Percentiles rank a stretch among this genome's conserved stretches.
Evolutionary conservation across 2,113 vertebrate species (phyloP).

Genomic region (Naja naja): DNA sequence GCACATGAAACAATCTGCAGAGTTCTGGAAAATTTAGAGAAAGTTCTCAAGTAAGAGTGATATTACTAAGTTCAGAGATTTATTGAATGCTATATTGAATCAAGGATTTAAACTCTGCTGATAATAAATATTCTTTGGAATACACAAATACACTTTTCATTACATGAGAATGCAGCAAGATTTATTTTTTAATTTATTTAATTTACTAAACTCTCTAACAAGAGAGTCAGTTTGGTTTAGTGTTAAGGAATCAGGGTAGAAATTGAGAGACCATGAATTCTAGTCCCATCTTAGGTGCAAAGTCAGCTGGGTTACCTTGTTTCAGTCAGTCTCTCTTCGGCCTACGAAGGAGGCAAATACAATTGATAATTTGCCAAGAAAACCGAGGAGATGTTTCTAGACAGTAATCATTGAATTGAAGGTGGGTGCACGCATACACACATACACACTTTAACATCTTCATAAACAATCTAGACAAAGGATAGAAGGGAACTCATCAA

Average conservation of each 20-base stretch:
- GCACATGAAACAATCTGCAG: background rate
- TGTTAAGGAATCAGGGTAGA: background rate
- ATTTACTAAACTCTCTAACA: background rate
- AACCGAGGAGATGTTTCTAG: background rate
- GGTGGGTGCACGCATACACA: background rate
- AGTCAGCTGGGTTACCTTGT: background rate
- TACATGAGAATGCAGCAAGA: background rate
- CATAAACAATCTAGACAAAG: background rate
- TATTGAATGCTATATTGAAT: background rate
- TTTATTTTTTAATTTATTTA: background rate
- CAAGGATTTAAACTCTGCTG: background rate
- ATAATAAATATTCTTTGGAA: background rate
- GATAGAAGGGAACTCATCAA: background rate
- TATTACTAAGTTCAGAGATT: background rate
- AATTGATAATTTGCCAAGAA: background rate
- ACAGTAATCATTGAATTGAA: background rate
- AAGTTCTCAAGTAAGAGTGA: conserved; percentile 21
- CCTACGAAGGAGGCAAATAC: background rate
- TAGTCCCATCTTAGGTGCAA: background rate
- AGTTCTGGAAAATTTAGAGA: background rate
- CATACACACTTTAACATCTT: background rate
- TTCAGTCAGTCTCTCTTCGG: background rate
- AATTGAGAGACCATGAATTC: background rate
- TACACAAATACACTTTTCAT: background rate
- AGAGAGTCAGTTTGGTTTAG: background rate